phyloP scores from a whole-genome alignment of 2,888 invertebrate species.

The Agrotis clavis region DNA sequence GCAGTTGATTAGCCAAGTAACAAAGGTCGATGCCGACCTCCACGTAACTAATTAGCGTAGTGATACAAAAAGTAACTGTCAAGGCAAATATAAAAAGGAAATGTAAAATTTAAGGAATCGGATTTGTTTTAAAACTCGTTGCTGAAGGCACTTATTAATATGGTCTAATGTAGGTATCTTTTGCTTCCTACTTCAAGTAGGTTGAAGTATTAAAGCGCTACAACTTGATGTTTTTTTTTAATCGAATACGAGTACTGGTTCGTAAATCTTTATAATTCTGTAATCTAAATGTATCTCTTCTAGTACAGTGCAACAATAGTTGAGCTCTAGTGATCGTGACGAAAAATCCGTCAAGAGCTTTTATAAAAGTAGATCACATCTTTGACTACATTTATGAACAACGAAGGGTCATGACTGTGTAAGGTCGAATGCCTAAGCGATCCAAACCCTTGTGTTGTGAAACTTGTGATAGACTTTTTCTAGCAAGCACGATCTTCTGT shows the following conservation, averaged over 20 bases:
- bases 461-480: too few species aligned
- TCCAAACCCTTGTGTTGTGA: too few species aligned
- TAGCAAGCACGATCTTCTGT: too few species aligned
- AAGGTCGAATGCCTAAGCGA: too few species aligned
- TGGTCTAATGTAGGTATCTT: constrained; percentile 44
- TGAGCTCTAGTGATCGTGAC: neutral
- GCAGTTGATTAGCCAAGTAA: constrained; percentile 88
- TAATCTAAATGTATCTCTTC: neutral
- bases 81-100: constrained; percentile 79
- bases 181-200: constrained; percentile 42
- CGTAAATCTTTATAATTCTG: neutral
- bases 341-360: neutral
- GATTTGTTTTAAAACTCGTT: constrained; percentile 52
- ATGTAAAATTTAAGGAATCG: constrained; percentile 68
- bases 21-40: constrained; percentile 80
- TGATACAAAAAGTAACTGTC: constrained; percentile 79
- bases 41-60: constrained; percentile 77
- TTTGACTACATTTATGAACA: neutral
- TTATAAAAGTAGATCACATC: too few species aligned
- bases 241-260: constrained; percentile 2
- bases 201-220: neutral
- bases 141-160: constrained; percentile 15
- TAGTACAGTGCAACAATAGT: neutral
- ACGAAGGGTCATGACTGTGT: too few species aligned
- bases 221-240: neutral